Evolutionary conservation across 37 sponge, comb jelly and placozoan genomes (phyloP).

Genomic region (Petrosia ficiformis): DNA sequence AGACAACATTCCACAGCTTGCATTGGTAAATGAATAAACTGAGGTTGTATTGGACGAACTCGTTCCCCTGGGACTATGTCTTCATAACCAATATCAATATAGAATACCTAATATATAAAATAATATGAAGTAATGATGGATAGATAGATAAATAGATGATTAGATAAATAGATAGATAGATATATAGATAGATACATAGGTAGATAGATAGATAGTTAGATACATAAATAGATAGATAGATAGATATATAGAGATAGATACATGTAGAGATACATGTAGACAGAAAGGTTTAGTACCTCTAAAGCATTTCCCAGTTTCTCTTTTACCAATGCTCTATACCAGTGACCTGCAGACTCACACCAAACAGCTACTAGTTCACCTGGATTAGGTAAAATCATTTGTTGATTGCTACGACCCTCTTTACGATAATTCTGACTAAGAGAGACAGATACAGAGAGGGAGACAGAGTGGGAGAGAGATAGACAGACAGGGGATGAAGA

Average conservation of each 20-base stretch:
- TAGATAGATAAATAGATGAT: too few species aligned
- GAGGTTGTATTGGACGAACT: slow-evolving; percentile 21
- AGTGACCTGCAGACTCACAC: neutral
- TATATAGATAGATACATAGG: too few species aligned
- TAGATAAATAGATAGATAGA: too few species aligned
- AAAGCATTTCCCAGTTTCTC: neutral
- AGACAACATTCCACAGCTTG: slow-evolving; percentile 64
- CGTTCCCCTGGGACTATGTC: neutral
- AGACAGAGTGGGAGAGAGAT: too few species aligned
- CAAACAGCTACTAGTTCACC: slow-evolving; percentile 12
- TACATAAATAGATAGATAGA: too few species aligned
- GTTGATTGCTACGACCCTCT: neutral
- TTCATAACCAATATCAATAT: slow-evolving; percentile 49
- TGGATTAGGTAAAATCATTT: neutral
- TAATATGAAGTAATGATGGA: too few species aligned
- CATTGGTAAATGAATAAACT: slow-evolving; percentile 51
- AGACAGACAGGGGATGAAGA: too few species aligned
- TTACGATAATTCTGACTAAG: neutral
- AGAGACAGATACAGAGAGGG: neutral
- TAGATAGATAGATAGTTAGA: too few species aligned
- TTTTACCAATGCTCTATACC: slow-evolving; percentile 3
- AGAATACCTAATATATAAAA: slow-evolving; percentile 39
- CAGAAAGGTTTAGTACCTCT: slow-evolving; percentile 5
- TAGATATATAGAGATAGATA: too few species aligned
- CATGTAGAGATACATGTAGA: too few species aligned